A percentile compares a stretch with the other conserved stretches of the same genome.
phyloP scores from a whole-genome alignment of 2,888 invertebrate species.

The Uloborus plumipes region DNA sequence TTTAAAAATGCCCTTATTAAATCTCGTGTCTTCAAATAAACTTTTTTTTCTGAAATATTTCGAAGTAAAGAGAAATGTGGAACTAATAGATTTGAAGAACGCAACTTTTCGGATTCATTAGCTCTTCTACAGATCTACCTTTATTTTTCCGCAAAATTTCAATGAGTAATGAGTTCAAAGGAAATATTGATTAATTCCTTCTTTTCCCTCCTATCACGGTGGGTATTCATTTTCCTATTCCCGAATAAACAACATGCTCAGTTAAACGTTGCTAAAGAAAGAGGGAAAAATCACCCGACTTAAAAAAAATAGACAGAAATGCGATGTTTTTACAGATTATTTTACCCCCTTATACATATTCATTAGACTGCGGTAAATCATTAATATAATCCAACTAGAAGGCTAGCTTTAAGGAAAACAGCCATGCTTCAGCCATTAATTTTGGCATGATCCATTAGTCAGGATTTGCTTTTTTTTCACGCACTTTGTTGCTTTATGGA shows the following conservation, averaged over 20 bases:
- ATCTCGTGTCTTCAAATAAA: no score
- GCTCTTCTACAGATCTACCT: slow-evolving; percentile 19
- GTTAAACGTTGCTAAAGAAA: slow-evolving; percentile 22
- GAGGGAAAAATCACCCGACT: neutral
- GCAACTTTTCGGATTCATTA: slow-evolving; percentile 27
- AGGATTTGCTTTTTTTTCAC: slow-evolving; percentile 47
- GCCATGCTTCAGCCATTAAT: slow-evolving; percentile 49
- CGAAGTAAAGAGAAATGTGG: no score
- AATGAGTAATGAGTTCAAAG: slow-evolving; percentile 8
- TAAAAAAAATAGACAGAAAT: slow-evolving; percentile 37
- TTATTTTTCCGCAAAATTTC: slow-evolving; percentile 3
- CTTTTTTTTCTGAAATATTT: no score
- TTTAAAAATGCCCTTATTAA: no score
- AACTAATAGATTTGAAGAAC: slow-evolving; percentile 23
- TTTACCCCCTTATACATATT: slow-evolving; percentile 48
- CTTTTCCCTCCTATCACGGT: neutral
- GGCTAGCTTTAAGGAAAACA: slow-evolving; percentile 35
- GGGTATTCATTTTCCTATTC: neutral
- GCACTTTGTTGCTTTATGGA: slow-evolving; percentile 39
- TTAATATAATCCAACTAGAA: slow-evolving; percentile 54
- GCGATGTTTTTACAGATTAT: slow-evolving; percentile 49
- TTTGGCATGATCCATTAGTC: slow-evolving; percentile 49
- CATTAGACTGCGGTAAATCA: slow-evolving; percentile 51
- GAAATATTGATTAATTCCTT: slow-evolving; percentile 30
- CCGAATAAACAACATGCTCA: slow-evolving; percentile 29